phyloP scores from a whole-genome alignment of 2,888 invertebrate species.

The Campoplex nolae region DNA sequence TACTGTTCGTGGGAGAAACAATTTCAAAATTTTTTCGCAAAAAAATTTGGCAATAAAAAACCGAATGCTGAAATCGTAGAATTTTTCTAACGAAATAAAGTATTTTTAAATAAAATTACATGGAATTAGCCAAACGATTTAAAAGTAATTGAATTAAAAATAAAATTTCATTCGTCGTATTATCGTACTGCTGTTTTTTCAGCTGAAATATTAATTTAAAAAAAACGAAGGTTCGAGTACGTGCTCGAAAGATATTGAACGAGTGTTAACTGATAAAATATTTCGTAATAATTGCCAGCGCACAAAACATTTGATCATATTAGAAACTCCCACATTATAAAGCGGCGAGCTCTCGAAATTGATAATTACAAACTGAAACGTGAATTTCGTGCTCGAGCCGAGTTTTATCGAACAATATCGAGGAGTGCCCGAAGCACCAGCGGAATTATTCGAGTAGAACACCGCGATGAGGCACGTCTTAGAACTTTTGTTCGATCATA shows the following conservation, averaged over 20 bases:
- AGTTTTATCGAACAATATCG: slow-evolving; percentile 1
- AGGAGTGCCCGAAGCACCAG: neutral
- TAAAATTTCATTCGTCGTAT: neutral
- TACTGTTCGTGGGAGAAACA: too few species aligned
- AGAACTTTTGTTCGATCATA: neutral
- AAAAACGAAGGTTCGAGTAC: neutral
- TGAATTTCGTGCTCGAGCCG: neutral
- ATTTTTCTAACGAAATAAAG: too few species aligned
- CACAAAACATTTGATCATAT: neutral
- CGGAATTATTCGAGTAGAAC: neutral
- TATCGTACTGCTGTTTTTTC: neutral
- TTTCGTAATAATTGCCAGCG: neutral
- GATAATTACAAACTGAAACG: slow-evolving; percentile 1
- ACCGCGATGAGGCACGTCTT: neutral
- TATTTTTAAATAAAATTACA: too few species aligned
- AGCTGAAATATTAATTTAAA: neutral
- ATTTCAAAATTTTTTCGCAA: too few species aligned
- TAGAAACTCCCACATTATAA: neutral
- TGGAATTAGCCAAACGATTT: neutral
- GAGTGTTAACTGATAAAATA: neutral
- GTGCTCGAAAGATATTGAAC: neutral
- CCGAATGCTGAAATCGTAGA: too few species aligned
- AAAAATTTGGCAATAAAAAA: too few species aligned
- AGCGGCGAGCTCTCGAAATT: neutral
- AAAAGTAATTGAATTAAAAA: neutral